phyloP scores from a whole-genome alignment of 2,797 vertebrate species.

The Cynopterus sphinx region DNA sequence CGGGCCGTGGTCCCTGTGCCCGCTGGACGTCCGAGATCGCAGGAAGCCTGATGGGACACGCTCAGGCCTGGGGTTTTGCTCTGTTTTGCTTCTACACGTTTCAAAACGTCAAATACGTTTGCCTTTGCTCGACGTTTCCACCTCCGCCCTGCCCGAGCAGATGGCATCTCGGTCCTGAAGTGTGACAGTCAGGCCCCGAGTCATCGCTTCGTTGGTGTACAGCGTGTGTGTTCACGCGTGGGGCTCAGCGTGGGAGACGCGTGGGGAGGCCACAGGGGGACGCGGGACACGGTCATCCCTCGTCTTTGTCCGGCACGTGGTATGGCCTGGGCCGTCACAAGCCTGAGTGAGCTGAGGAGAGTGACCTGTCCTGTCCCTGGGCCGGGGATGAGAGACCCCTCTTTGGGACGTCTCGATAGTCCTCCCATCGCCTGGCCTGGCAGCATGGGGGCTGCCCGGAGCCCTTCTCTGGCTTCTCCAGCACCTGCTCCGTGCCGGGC shows the following conservation, averaged over 20 bases:
- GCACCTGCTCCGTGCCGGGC: neutral
- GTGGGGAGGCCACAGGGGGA: too few relatives aligned
- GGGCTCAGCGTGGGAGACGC: neutral
- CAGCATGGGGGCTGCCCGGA: fast-evolving
- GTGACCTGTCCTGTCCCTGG: neutral
- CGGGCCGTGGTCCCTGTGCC: neutral
- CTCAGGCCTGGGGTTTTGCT: neutral
- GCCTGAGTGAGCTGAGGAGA: neutral
- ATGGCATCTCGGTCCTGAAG: neutral
- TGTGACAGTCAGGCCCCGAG: neutral
- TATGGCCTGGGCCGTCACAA: neutral
- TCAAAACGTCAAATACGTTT: neutral
- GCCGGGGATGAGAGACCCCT: neutral
- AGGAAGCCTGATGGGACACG: neutral
- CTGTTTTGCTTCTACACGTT: neutral
- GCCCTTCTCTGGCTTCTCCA: too few relatives aligned
- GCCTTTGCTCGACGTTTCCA: neutral
- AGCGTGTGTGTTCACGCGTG: neutral
- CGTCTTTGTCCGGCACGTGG: too few relatives aligned
- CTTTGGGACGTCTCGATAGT: neutral
- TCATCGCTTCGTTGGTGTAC: too few relatives aligned
- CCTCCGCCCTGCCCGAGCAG: neutral
- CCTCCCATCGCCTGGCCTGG: neutral
- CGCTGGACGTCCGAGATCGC: neutral
- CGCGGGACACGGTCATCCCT: fast-evolving